Base-by-base conservation (phyloP, 2,113 vertebrate species). In the Microcebus jonahi region DNA sequence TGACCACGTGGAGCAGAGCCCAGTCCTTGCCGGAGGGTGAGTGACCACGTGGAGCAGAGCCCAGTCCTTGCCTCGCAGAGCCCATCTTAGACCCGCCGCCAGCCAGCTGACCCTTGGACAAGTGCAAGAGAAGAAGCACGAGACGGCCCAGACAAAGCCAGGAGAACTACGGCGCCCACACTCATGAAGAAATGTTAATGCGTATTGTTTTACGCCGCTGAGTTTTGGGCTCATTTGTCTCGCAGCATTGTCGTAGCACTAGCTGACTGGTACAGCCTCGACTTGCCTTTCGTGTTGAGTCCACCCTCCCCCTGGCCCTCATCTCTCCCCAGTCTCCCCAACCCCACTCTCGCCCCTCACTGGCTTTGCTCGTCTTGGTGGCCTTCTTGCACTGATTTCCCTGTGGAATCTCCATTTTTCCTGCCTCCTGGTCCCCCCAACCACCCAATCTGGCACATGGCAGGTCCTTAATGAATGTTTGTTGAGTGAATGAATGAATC, bases 181-280 rank as follows among this genome's bases (percentile, higher is more conserved):
- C 61, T 8, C 50, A 5, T 0, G 0, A 23, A n/a, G 39, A 36
- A 8, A 29, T 3, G 25, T 12, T 79, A 10, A 45, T 20, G 48
- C 29, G 20, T 21, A 21, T 12, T 3, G 48, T 23, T 34, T 21
- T 53, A 85, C 25, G n/a, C 11, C 10, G 9, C 45, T 0, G 68
- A 8, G 70, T 3, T 6, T 18, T 0, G 61, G 61, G 87, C 8
- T 1, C 0, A 18, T 55, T 88, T 88, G 77, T 96, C 85, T 57
- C 0, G 1, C 79, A 20, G 87, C 67, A 20, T 27, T 3, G 31
- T 8, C 8, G 4, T 0, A 20, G 90, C 1, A 3, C 0, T 4
- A 15, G 86, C 97, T 91, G 92, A 61, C 81, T 27, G 88, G 31
- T n/a, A 59, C 36, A 91, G 61, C 21, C 7, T 70, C 15, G 6